Conservation (phyloP, 1,140 invertebrate species). For the Helicoverpa zea region DNA sequence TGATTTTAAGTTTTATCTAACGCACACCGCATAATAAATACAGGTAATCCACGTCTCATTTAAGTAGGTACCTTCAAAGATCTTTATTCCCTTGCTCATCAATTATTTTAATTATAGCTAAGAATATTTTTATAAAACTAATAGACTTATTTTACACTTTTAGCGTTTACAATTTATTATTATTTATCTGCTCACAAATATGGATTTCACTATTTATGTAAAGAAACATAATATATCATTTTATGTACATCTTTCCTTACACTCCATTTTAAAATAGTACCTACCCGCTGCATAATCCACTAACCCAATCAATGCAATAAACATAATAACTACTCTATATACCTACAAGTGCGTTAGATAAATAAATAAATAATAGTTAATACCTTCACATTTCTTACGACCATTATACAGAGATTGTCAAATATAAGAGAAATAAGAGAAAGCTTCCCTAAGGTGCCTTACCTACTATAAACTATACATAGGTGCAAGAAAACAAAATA, state of each 20-base stretch:
- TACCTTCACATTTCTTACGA: slow-evolving; percentile 39
- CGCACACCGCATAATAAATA: slow-evolving; percentile 25
- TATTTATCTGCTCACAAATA: too few relatives aligned
- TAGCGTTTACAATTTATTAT: too few relatives aligned
- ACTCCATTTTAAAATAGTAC: too few relatives aligned
- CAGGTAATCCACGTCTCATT: too few relatives aligned
- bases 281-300: too few relatives aligned
- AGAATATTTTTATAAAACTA: too few relatives aligned
- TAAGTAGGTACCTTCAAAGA: neutral
- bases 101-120: too few relatives aligned
- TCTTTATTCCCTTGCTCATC: neutral
- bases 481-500: slow-evolving; percentile 79
- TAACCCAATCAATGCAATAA: slow-evolving; percentile 5
- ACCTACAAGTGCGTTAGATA: slow-evolving; percentile 11
- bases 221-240: too few relatives aligned
- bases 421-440: slow-evolving; percentile 22
- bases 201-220: too few relatives aligned
- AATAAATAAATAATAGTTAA: neutral
- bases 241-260: neutral
- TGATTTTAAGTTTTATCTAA: slow-evolving; percentile 32
- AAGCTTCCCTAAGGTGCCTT: slow-evolving; percentile 52
- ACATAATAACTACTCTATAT: slow-evolving; percentile 17
- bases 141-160: too few relatives aligned
- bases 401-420: slow-evolving; percentile 55
- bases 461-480: slow-evolving; percentile 50